Evolutionary conservation across 2,113 vertebrate species (phyloP).

Genomic region (Trichomycterus rosablanca): DNA sequence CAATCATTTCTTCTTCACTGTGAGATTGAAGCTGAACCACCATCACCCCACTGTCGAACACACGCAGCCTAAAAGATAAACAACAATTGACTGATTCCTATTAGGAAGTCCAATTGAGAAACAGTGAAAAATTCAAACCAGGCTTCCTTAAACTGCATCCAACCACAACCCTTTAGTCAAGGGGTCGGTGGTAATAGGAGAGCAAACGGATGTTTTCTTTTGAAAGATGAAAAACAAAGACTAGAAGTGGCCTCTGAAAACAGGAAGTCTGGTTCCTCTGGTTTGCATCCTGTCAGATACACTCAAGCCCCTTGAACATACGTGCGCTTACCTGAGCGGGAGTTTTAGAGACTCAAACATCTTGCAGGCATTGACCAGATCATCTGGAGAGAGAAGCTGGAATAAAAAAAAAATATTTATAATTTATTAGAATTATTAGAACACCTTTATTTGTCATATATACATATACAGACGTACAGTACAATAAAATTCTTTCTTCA

Average conservation of each 20-base stretch:
- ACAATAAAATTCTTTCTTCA: too few relatives aligned
- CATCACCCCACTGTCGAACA: constrained; percentile 98
- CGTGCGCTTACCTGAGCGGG: constrained; percentile 77
- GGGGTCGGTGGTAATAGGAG: neutral
- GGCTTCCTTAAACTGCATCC: constrained; percentile 11
- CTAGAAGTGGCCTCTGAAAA: constrained; percentile 57
- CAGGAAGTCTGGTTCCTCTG: constrained; percentile 61
- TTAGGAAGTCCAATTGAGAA: constrained; percentile 4
- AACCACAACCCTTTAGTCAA: neutral
- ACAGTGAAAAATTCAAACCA: constrained; percentile 4
- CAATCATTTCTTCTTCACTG: constrained; percentile 96
- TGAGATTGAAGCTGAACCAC: constrained; percentile 97
- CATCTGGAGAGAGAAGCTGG: constrained; percentile 80
- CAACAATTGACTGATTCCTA: constrained; percentile 16
- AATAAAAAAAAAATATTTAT: neutral
- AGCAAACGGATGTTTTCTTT: constrained; percentile 43
- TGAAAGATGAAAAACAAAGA: constrained; percentile 53
- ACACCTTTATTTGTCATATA: too few relatives aligned
- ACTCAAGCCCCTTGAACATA: constrained; percentile 26
- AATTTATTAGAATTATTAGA: too few relatives aligned
- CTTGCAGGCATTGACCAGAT: constrained; percentile 93
- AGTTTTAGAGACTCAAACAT: constrained; percentile 88
- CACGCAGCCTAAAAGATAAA: constrained; percentile 73
- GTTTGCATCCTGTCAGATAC: constrained; percentile 6
- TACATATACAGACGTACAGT: too few relatives aligned